Evolutionary conservation across 92 coral and sea anemone genomes (phyloP), one percentile per base, ranked within the genome.

Genomic region (Palythoa grandis): DNA sequence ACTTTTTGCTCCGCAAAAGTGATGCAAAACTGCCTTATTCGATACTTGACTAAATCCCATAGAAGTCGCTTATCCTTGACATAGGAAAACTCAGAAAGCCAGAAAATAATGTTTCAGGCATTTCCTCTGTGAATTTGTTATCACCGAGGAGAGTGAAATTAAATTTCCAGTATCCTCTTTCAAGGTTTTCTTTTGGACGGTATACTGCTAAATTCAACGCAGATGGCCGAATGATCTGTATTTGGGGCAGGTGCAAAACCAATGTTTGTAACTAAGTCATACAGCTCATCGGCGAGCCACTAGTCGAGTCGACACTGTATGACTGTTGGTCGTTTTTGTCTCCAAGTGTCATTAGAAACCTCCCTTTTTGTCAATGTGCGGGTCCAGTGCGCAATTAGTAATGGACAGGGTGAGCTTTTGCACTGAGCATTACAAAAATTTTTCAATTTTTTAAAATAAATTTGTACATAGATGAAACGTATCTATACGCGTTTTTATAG

Each of bases 201-300:
- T 16, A 78, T 58, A 35, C 75, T 70, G 53, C 73, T 82, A 78
- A 78, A 23, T 56, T 87, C 79, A 61, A 87, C 20, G 15, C 10
- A 87, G 58, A 87, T 70, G 57, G 89, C 85, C 61, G 77, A 78
- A 78, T 87, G 85, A 79, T 78, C 89, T 61, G 89, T 77, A 19
- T 79, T 53, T 19, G 67, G 67, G 3, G 67, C 67, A 12, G 89
- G 78, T 20, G 73, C 78, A 69, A 87, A 77, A n/a, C 61, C 54
- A 17, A 68, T 87, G n/a, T 82, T 53, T 52, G 66, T 66, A 52
- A 87, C 85, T 43, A 67, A 70, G 48, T 87, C 79, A 14, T 87
- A 54, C 20, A 87, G 82, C 50, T 86, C 82, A 52, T 74, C 79
- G 11, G 78, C 87, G 15, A 72, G 69, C 78, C 87, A 65, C 20